Percentiles rank a stretch among this genome's conserved stretches.
phyloP scores from a whole-genome alignment of 2,888 invertebrate genomes.

The Melanotus villosus region DNA sequence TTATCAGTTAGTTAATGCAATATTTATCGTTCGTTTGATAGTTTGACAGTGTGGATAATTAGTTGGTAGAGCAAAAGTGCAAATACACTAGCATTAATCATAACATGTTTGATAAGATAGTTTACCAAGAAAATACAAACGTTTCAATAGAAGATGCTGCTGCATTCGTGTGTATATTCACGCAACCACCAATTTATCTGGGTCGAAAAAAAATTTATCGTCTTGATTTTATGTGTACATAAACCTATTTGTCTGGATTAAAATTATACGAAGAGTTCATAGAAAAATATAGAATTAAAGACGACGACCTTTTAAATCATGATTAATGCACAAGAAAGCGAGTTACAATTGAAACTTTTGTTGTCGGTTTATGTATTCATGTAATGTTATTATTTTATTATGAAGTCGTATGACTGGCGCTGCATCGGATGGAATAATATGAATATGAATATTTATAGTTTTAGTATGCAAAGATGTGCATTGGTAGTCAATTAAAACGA shows the following conservation, averaged over 20 bases:
- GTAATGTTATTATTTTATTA: background rate
- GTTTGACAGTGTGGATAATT: conserved; percentile 9
- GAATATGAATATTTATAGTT: too few relatives aligned
- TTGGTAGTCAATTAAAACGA: too few relatives aligned
- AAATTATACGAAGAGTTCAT: background rate
- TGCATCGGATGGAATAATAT: too few relatives aligned
- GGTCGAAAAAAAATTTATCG: background rate
- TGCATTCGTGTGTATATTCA: background rate
- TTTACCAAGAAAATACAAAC: background rate
- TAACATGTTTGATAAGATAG: background rate
- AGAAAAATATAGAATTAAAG: background rate
- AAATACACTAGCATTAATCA: conserved; percentile 2
- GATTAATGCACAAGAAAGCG: background rate
- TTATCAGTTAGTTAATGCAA: background rate
- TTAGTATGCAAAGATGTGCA: too few relatives aligned
- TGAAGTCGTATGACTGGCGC: too few relatives aligned
- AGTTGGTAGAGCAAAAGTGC: conserved; percentile 3
- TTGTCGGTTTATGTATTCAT: background rate
- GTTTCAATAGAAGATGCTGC: background rate
- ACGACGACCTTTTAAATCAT: background rate
- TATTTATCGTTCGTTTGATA: background rate
- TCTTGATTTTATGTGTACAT: conserved; percentile 4
- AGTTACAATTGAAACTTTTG: background rate
- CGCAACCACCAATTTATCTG: background rate
- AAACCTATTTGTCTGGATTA: conserved; percentile 1